Percentiles rank a stretch among this genome's conserved stretches.
These are phyloP conservation scores for Nerophis ophidion DNA, from an alignment of 2,113 vertebrate species.

Conservation along the genomic window DNA sequence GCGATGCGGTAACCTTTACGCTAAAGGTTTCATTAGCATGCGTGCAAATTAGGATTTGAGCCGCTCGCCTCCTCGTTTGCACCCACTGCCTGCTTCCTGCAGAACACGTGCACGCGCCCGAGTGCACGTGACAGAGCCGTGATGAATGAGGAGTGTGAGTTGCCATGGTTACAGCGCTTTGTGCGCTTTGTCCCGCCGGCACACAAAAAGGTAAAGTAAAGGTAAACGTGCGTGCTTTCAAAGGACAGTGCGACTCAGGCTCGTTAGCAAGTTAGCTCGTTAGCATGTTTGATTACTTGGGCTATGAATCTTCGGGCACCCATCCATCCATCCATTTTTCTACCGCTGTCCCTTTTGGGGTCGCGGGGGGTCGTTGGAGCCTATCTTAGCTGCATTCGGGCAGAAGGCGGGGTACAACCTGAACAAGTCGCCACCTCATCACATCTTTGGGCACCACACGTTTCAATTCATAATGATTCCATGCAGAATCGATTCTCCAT, in stretches of 20 bases:
- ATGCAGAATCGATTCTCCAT: no score
- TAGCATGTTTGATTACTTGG: no score
- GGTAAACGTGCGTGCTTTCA: constrained; percentile 23
- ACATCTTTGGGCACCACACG: no score
- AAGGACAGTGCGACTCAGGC: constrained; percentile 35
- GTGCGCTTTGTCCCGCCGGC: constrained; percentile 7
- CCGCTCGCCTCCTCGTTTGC: constrained; percentile 12
- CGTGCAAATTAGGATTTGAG: constrained; percentile 39
- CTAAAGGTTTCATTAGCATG: constrained; percentile 36
- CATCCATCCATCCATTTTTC: no score
- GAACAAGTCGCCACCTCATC: no score
- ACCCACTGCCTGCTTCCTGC: constrained; percentile 31
- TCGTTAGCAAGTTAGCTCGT: not conserved
- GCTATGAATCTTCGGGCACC: no score
- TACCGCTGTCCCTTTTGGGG: no score
- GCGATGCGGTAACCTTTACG: constrained; percentile 21
- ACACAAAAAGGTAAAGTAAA: constrained; percentile 33
- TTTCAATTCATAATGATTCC: no score
- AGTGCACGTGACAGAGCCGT: not conserved
- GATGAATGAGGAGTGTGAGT: not conserved
- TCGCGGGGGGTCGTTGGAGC: no score
- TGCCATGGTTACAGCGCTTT: constrained; percentile 3
- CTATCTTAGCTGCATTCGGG: no score
- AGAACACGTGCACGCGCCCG: constrained; percentile 7
- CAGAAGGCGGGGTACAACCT: no score